These are phyloP conservation scores for Portevinia maculata DNA, from an alignment of 2,888 invertebrate genomes.

Conservation along the genomic window DNA sequence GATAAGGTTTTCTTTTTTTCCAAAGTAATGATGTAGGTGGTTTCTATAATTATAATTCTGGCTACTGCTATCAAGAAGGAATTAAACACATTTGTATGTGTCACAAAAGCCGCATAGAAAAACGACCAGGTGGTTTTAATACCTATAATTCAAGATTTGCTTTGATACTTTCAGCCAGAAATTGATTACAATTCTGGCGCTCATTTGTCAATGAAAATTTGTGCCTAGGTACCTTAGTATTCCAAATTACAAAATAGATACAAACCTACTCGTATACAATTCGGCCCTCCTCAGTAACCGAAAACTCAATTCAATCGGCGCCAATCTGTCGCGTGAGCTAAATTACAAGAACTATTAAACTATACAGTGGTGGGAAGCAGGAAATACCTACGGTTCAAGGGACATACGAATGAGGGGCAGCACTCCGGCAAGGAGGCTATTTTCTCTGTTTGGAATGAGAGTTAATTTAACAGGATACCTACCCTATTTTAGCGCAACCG, in stretches of 20 bases:
- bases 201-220: constrained; percentile 21
- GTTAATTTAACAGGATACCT: constrained; percentile 36
- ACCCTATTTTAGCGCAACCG: constrained; percentile 60
- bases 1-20: not conserved
- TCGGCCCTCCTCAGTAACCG: constrained; percentile 51
- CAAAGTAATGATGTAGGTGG: no score
- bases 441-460: constrained; percentile 8
- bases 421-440: not conserved
- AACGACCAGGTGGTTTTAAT: no score
- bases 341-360: constrained; percentile 26
- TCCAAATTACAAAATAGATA: constrained; percentile 51
- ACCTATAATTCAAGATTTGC: no score
- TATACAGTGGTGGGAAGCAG: no score
- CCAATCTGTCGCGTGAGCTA: constrained; percentile 60
- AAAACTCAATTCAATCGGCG: constrained; percentile 55
- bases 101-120: no score
- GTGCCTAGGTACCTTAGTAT: no score
- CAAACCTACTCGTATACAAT: constrained; percentile 12
- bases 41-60: no score
- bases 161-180: no score
- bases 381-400: constrained; percentile 38
- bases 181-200: constrained; percentile 44
- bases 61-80: no score
- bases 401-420: constrained; percentile 12
- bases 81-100: no score